Evolutionary conservation across 1,140 invertebrate genomes (phyloP).

Genomic region (Diplogasteroides magnus): DNA sequence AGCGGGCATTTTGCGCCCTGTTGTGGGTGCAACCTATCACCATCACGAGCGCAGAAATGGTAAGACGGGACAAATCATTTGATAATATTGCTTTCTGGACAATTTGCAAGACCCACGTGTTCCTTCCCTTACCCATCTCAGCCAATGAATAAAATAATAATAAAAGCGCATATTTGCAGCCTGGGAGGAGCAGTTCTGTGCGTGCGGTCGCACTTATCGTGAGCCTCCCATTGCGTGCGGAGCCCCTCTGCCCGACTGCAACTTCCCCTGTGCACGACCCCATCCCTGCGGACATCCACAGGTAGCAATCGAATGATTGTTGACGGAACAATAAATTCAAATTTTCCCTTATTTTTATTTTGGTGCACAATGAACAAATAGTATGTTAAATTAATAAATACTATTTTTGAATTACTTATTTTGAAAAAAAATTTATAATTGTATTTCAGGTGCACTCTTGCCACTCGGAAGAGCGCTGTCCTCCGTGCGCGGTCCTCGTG

Average conservation of each 20-base stretch:
- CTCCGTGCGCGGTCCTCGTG: slow-evolving; percentile 85
- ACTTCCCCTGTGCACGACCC: slow-evolving; percentile 68
- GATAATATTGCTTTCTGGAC: too few species aligned
- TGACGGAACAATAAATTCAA: background rate
- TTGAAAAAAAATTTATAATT: background rate
- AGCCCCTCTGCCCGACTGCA: slow-evolving; percentile 73
- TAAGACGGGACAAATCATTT: too few species aligned
- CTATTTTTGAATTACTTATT: background rate
- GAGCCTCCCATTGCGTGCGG: slow-evolving; percentile 87
- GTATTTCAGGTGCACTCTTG: slow-evolving; percentile 57
- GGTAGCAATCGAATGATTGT: too few species aligned
- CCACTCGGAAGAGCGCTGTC: slow-evolving; percentile 71
- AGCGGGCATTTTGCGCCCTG: too few species aligned
- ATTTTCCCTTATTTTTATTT: slow-evolving; percentile 35
- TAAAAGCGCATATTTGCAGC: too few species aligned
- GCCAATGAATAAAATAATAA: background rate
- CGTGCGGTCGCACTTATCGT: slow-evolving; percentile 77
- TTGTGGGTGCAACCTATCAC: too few species aligned
- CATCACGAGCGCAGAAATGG: too few species aligned
- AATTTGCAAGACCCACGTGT: too few species aligned
- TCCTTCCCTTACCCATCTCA: too few species aligned
- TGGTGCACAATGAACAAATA: background rate
- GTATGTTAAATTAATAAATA: background rate
- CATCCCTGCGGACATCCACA: slow-evolving; percentile 76
- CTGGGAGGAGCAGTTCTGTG: slow-evolving; percentile 84